Base-by-base conservation (phyloP, 2,113 vertebrate species). In the Polypterus bichir region DNA sequence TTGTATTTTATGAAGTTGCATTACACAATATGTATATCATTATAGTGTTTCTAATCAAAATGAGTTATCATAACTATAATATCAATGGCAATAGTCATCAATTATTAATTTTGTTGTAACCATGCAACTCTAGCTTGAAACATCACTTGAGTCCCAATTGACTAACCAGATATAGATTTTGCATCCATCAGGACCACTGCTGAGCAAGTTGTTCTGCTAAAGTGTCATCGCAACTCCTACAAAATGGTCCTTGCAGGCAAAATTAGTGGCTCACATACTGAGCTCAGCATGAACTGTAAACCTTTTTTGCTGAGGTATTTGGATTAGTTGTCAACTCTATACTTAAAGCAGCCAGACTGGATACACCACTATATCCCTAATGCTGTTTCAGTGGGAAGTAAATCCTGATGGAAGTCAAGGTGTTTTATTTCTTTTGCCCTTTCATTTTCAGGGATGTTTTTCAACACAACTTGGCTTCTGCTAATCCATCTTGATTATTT, bases 251-350 rank as follows among this genome's bases (percentile, higher is more conserved):
- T 67, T 10, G 62, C 51, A n/a, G 51, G 54, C 9, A 70, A 47
- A 5, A 49, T 27, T 2, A 27, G 46, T 6, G 57, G 63, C 49
- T 68, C 69, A 57, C 60, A 65, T 8, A 70, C 44, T n/a, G 69
- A 68, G 6, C 62, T 64, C 6, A 68, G 9, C 7, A 59, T 53
- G 47, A 62, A 67, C 3, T 67, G 48, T 45, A 67, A 47, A 1
- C 59, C 62, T 49, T 27, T 10, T 60, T 44, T 46, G 6, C n/a
- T 65, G 5, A 10, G 60, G 3, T 8, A 10, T 54, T 51, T 3
- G 3, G 51, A 27, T 44, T 57, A 59, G 6, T 11, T 46, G 1
- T 47, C 5, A 3, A 49, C 53, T 7, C 56, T 68, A 6, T 62
- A 68, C 8, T 49, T 46, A 10, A 67, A 59, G 9, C 48, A 51